These are phyloP conservation scores for Caenorhabditis inopinata DNA, from an alignment of 1,140 invertebrate species.

Conservation along the genomic window DNA sequence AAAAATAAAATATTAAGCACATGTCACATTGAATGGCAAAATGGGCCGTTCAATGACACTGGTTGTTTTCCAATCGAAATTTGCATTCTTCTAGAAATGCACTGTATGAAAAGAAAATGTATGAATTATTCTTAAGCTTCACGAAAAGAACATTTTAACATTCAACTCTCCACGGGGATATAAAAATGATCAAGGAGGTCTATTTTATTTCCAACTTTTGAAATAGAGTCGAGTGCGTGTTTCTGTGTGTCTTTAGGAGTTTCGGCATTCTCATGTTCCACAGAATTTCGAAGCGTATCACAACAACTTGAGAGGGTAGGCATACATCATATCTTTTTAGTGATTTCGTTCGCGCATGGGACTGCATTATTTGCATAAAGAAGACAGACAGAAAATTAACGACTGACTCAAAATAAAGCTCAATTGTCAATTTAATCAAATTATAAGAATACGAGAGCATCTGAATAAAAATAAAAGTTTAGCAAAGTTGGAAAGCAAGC, in stretches of 20 bases:
- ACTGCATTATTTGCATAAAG: slow-evolving; percentile 26
- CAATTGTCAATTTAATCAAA: too few relatives aligned
- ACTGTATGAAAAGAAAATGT: too few relatives aligned
- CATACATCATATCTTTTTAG: slow-evolving; percentile 20
- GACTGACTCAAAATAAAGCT: too few relatives aligned
- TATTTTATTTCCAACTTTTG: not conserved
- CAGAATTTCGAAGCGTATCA: slow-evolving; percentile 22
- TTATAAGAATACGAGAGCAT: too few relatives aligned
- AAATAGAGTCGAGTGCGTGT: not conserved
- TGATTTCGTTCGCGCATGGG: slow-evolving; percentile 21
- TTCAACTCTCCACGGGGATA: not conserved
- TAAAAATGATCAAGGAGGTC: not conserved
- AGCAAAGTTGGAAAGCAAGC: not conserved
- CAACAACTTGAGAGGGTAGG: not conserved
- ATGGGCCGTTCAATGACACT: too few relatives aligned
- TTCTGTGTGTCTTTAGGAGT: not conserved
- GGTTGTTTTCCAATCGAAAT: too few relatives aligned
- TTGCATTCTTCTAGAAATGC: too few relatives aligned
- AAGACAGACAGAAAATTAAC: not conserved
- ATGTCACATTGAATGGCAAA: too few relatives aligned
- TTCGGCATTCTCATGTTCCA: slow-evolving; percentile 30
- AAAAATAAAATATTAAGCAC: too few relatives aligned
- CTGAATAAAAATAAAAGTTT: not conserved
- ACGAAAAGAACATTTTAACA: too few relatives aligned
- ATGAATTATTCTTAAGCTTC: too few relatives aligned